Evolutionary conservation across 1,140 invertebrate genomes (phyloP).

Genomic region (Drosophila bocki): DNA sequence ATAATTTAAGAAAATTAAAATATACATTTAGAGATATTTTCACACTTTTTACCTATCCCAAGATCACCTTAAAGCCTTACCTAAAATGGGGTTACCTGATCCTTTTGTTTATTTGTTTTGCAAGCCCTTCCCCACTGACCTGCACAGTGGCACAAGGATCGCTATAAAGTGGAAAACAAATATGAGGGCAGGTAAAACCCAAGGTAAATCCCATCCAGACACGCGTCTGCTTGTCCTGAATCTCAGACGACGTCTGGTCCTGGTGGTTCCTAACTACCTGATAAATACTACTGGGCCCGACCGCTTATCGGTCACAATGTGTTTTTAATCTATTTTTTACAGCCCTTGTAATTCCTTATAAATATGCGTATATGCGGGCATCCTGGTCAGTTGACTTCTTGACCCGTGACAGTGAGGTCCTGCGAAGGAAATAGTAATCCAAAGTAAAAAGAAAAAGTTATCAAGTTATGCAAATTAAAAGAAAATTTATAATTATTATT

Average conservation of each 20-base stretch:
- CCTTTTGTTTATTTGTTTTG: not conserved
- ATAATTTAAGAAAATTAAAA: not conserved
- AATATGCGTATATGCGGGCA: conserved; percentile 9
- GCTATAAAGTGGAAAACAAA: not conserved
- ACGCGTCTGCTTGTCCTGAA: conserved; percentile 51
- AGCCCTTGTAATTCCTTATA: conserved; percentile 25
- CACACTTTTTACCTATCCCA: not conserved
- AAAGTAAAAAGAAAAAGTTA: not conserved
- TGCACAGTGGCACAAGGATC: conserved; percentile 6
- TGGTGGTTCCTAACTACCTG: conserved; percentile 29
- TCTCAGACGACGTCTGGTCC: conserved; percentile 6
- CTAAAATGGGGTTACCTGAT: conserved; percentile 13
- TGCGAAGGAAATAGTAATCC: not conserved
- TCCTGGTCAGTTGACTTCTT: conserved; percentile 49
- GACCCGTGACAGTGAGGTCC: conserved; percentile 23
- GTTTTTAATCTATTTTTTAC: conserved; percentile 67
- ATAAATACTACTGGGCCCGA: conserved; percentile 12
- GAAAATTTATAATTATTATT: not conserved
- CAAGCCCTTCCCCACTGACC: conserved; percentile 7
- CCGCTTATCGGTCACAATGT: conserved; percentile 48
- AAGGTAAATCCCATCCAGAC: conserved; percentile 31
- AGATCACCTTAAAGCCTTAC: not conserved
- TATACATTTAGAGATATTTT: not conserved
- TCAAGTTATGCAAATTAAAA: not conserved
- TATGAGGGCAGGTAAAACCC: conserved; percentile 34